A percentile compares a stretch with the other conserved stretches of the same genome.
Evolutionary conservation across 2,888 invertebrate species (phyloP).

Genomic region (Callyntrura sp.): DNA sequence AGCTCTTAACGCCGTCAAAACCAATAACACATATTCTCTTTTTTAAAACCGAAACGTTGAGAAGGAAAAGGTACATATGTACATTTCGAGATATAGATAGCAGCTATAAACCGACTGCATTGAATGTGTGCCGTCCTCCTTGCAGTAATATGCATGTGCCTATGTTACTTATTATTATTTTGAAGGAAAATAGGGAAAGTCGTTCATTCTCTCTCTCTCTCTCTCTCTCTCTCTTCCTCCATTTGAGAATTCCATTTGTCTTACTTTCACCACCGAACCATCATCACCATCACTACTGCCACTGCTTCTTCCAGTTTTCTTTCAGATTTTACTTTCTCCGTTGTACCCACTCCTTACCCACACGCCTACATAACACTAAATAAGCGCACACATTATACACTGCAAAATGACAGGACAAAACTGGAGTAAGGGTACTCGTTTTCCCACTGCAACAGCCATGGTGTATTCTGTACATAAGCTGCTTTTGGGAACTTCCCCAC

Average conservation of each 20-base stretch:
- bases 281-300: not conserved
- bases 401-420: slow-evolving; percentile 9
- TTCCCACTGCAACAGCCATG: not conserved
- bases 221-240: not conserved
- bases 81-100: not conserved
- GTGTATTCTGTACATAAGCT: too few species aligned
- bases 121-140: too few species aligned
- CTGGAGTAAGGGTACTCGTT: not conserved
- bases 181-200: too few species aligned
- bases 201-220: not conserved
- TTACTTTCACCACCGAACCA: not conserved
- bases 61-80: slow-evolving; percentile 8
- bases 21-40: slow-evolving; percentile 11
- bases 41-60: not conserved
- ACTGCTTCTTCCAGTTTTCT: not conserved
- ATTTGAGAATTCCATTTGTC: not conserved
- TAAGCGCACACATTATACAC: not conserved
- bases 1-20: slow-evolving; percentile 25
- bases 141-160: too few species aligned
- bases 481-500: too few species aligned
- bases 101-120: too few species aligned
- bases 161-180: too few species aligned
- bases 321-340: not conserved
- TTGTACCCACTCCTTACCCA: not conserved
- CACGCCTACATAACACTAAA: slow-evolving; percentile 7